Base-by-base conservation (phyloP, 2,113 vertebrate species). In the Lophochroa leadbeateri region DNA sequence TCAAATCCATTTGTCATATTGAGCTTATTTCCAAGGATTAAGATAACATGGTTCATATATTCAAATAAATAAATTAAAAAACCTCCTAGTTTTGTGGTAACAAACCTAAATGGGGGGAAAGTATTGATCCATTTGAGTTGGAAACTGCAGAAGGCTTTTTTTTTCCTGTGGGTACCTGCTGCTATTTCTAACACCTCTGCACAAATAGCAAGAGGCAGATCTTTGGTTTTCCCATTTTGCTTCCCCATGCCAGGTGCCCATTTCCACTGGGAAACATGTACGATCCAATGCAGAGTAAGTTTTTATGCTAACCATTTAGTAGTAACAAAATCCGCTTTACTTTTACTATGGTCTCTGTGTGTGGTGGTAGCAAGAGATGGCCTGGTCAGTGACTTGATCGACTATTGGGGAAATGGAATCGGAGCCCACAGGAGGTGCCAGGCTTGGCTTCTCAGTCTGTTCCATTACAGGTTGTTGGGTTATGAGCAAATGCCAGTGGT, bases 1-100 rank as follows among this genome's bases (percentile, higher is more conserved):
- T 93, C 80, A 70, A 68, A 75, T 71, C 49, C 47, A 77, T 89
- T 91, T 91, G 78, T 95, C 81, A 47, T 79, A 69, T 85, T 85
- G 90, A 93, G 84, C 82, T 92, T 71, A 50, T 94, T 96, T 91
- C 81, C 37, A 82, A 86, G 86, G 81, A 95, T 84, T 89, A 91
- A 77, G 70, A 61, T 52, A 89, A 82, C 61, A 1, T n/a, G 33
- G 61, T 68, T 52, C 78, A 13, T 69, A n/a, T 50, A 81, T 41
- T 70, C 58, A 61, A 4, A 6, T 61, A 70, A 43, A n/a, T 58
- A n/a, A 58, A 52, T 33, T 37, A 28, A 15, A 12, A 61, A 25
- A 2, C 5, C 8, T n/a, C 5, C 6, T 74, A 52, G n/a, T 84
- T 84, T 74, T 24, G 8, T 88, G 41, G 10, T 74, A 46, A 41